phyloP scores from a whole-genome alignment of 2,113 vertebrate genomes.

The human region GRCh38 chr4:44441501-44442000 shows the following conservation, averaged over 20 bases:
- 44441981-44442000: not conserved
- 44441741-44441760: not conserved
- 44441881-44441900: not conserved
- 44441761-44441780: not conserved
- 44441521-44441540: not conserved
- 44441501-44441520: not conserved
- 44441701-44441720: not conserved
- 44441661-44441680: not conserved
- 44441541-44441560: conserved; percentile 8
- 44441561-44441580: not conserved
- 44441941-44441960: not conserved
- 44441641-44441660: not conserved
- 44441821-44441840: not conserved
- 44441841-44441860: not conserved
- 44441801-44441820: no score
- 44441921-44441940: not conserved
- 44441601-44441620: not conserved
- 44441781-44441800: not conserved
- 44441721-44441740: not conserved
- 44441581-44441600: conserved; percentile 13
- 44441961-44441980: not conserved
- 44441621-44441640: not conserved
- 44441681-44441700: not conserved
- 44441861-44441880: not conserved
- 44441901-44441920: not conserved